Conservation (phyloP, 37 sponge, comb jelly and placozoan species). For the Halisarca cf. caerulea region DNA sequence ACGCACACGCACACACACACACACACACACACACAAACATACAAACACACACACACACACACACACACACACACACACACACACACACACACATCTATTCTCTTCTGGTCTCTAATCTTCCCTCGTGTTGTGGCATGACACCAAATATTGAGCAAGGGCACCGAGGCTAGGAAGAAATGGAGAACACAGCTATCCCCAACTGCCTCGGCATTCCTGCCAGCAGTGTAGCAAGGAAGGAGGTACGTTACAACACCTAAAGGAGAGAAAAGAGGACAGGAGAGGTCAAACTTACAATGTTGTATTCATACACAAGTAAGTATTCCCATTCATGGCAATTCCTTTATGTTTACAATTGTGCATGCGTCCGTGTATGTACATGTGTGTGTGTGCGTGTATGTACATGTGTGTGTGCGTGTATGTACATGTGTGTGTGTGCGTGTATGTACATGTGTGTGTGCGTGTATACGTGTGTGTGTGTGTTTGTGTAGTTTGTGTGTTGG, state of each 20-base stretch:
- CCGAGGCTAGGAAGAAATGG: constrained; percentile 13
- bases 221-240: constrained; percentile 58
- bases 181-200: constrained; percentile 44
- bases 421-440: no score
- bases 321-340: no score
- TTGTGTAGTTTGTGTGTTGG: no score
- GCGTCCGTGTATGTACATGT: no score
- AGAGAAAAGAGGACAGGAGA: no score
- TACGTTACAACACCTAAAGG: constrained; percentile 50
- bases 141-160: constrained; percentile 47
- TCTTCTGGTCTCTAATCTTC: constrained; percentile 57
- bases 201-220: constrained; percentile 60
- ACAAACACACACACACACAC: not conserved
- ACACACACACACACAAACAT: not conserved
- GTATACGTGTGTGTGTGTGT: no score
- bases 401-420: no score
- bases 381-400: no score
- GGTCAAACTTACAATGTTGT: no score
- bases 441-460: no score
- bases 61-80: constrained; percentile 6
- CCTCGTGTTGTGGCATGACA: constrained; percentile 46
- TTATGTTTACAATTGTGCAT: no score
- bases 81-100: constrained; percentile 37
- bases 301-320: no score
- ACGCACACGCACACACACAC: not conserved